phyloP scores from a whole-genome alignment of 2,888 invertebrate genomes.

The Gari tellinella region DNA sequence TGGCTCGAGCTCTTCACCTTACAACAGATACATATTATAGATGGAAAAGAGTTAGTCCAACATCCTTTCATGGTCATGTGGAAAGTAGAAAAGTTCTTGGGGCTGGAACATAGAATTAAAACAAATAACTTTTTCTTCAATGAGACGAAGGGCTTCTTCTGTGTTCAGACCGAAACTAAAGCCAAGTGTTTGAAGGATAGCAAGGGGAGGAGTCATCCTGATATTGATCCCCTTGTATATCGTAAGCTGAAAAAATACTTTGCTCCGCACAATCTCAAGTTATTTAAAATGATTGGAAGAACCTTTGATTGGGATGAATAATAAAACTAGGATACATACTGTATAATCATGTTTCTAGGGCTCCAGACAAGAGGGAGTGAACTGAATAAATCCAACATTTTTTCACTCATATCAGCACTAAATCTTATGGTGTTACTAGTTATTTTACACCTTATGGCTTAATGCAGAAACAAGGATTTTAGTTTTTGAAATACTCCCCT shows the following conservation, averaged over 20 bases:
- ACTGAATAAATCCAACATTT: too few relatives aligned
- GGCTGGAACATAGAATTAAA: conserved; percentile 70
- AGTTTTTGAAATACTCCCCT: too few relatives aligned
- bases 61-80: conserved; percentile 73
- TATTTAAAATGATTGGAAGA: conserved; percentile 93
- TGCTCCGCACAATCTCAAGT: conserved; percentile 76
- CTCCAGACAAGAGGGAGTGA: too few relatives aligned
- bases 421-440: too few relatives aligned
- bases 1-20: conserved; percentile 97
- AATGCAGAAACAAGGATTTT: too few relatives aligned
- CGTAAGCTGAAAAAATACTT: conserved; percentile 78
- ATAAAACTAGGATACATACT: too few relatives aligned
- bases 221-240: conserved; percentile 90
- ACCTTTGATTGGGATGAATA: conserved; percentile 91
- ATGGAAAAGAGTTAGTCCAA: conserved; percentile 84
- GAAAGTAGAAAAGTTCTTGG: conserved; percentile 77
- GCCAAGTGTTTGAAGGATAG: conserved; percentile 95
- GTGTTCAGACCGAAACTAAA: conserved; percentile 87
- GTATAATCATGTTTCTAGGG: too few relatives aligned
- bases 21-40: conserved; percentile 95
- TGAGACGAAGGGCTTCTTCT: conserved; percentile 97
- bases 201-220: conserved; percentile 94
- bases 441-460: too few relatives aligned
- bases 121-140: conserved; percentile 96
- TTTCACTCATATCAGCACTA: too few relatives aligned